A percentile compares a stretch with the other conserved stretches of the same genome.
These are phyloP conservation scores for Scarus forsteni DNA, from an alignment of 2,797 vertebrate species.

Conservation along the genomic window DNA sequence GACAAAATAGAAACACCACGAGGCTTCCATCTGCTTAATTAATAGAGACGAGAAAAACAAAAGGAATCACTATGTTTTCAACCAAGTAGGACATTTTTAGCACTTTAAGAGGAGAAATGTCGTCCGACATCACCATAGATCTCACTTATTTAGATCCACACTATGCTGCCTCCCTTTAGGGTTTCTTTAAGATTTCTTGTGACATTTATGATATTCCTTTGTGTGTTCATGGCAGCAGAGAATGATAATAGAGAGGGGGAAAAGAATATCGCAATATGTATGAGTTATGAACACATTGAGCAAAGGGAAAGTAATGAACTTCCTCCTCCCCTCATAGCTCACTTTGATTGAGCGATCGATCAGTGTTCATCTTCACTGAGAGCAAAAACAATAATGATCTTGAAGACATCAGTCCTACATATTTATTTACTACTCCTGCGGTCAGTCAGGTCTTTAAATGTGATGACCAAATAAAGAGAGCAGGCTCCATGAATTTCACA, in stretches of 20 bases:
- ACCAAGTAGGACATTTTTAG: neutral
- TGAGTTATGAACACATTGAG: slow-evolving; percentile 53
- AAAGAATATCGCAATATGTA: slow-evolving; percentile 23
- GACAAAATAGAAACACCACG: slow-evolving; percentile 23
- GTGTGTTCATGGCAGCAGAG: neutral
- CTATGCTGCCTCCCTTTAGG: no score
- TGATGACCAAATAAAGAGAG: slow-evolving; percentile 28
- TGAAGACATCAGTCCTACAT: slow-evolving; percentile 21
- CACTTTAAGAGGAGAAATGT: neutral
- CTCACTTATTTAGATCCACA: neutral
- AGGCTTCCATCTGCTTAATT: slow-evolving; percentile 11
- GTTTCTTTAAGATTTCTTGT: no score
- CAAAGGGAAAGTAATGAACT: slow-evolving; percentile 48
- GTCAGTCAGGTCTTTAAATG: slow-evolving; percentile 42
- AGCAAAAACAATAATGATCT: slow-evolving; percentile 57
- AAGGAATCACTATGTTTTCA: slow-evolving; percentile 4
- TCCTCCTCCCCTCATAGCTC: slow-evolving; percentile 42
- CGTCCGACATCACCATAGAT: neutral
- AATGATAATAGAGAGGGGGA: neutral
- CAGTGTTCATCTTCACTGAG: slow-evolving; percentile 36
- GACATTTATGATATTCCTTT: no score
- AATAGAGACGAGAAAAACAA: slow-evolving; percentile 7
- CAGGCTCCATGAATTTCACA: slow-evolving; percentile 56
- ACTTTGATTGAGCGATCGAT: slow-evolving; percentile 53
- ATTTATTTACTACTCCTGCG: slow-evolving; percentile 45